Evolutionary conservation across 2,888 invertebrate genomes (phyloP), one percentile per base, ranked within the genome.

Genomic region (Drosophila borealis): DNA sequence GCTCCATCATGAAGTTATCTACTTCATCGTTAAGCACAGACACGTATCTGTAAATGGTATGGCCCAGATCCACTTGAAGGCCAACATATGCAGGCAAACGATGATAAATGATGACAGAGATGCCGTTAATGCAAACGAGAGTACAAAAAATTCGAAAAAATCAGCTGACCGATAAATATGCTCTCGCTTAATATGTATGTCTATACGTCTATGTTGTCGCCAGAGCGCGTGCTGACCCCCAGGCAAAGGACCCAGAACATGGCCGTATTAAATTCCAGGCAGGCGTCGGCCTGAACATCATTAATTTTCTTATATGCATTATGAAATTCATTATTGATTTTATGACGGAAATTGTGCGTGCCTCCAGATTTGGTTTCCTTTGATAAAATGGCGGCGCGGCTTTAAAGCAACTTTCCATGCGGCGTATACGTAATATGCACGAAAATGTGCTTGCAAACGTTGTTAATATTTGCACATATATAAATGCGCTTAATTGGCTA

Each of bases 41-140:
- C 68, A 75, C 78, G 74, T 78, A 55, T 61, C 53, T 55, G 49
- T 54, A 61, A 49, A 41, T 60, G 59, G 51, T 59, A 10, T 56
- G 59, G 65, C 46, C 62, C 37, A 67, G 48, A 74, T 59, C 68
- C 85, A 78, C 88, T 82, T 76, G 76, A 76, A 81, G 70, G 61
- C 56, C 66, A 76, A 50, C 85, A 78, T 85, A 87, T 87, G 81
- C 70, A 60, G 57, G 71, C 74, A 65, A 81, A 80, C 84, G 81
- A 78, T 82, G 82, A 82, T 82, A 85, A 88, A 88, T 85, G 88
- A 83, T 79, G 79, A 79, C 77, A 75, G 68, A 74, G 81, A 59
- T 73, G 65, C 70, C 65, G 61, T 76, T 76, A 85, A 76, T 75
- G 75, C 82, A 79, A 65, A 57, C 62, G 50, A 55, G 50, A 57